phyloP scores from a whole-genome alignment of 2,888 invertebrate genomes.

The Antheraea assamensis region DNA sequence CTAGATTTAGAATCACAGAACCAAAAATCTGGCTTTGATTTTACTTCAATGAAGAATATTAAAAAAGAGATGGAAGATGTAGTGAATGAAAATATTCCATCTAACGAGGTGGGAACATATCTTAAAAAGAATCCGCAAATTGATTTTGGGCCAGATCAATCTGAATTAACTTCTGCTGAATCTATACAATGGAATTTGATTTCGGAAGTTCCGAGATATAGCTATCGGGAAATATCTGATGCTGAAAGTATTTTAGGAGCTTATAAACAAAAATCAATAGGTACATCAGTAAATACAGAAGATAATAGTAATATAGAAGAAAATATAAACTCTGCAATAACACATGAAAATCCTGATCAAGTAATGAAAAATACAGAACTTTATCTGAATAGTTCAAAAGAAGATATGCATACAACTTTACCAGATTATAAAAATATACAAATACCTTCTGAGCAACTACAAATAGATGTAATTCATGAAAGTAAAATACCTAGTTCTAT shows the following conservation, averaged over 20 bases:
- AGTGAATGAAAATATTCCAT: background rate
- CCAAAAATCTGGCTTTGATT: background rate
- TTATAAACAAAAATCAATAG: background rate
- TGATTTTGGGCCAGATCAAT: background rate
- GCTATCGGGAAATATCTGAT: constrained; percentile 10
- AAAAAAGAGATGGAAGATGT: background rate
- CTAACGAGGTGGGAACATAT: background rate
- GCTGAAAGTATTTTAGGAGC: constrained; percentile 10
- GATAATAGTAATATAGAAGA: background rate
- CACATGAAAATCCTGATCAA: background rate
- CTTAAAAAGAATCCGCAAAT: background rate
- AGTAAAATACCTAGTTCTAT: background rate
- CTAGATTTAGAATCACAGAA: background rate
- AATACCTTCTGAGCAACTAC: background rate
- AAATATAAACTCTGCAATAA: background rate
- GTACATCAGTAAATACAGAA: constrained; percentile 23
- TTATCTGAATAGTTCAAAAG: background rate
- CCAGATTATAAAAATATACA: background rate
- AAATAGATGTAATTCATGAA: background rate
- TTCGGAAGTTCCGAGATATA: constrained; percentile 14
- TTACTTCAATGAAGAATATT: background rate
- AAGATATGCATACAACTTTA: background rate
- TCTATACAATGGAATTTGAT: background rate
- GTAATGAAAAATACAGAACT: background rate
- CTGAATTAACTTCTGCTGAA: background rate